Base-by-base conservation (phyloP, 2,888 invertebrate genomes). In the Crioceris asparagi region DNA sequence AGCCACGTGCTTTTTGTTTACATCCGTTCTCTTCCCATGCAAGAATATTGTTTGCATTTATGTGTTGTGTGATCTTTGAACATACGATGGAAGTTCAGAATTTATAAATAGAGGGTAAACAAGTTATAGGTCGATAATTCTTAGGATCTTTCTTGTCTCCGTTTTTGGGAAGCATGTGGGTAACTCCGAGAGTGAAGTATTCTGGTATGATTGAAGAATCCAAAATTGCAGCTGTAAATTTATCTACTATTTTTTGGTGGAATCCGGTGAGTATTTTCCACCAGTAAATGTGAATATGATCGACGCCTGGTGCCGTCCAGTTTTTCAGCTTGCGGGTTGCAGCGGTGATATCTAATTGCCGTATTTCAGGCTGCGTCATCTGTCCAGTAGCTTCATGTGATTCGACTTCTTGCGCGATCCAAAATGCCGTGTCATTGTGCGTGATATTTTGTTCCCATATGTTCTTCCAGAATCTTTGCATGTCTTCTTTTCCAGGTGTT, bases 21-120 rank as follows among this genome's bases (percentile, higher is more conserved):
- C 31, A 41, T 29, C 43, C 41, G n/a, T 34, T 41, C 35, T 45
- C 41, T 32, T 45, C 43, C 29, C 39, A 31, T 8, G 16, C 31
- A 26, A 5, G 14, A 15, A 36, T 12, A 27, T 14, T 14, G 12
- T 14, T 10, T 3, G 27, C 4, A n/a, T 27, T 27, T 11, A n/a
- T 15, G 15, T 12, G 14, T 27, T 6, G n/a, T 29, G 23, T 29
- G 5, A 29, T 29, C 11, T 12, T 18, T 21, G 11, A 25, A 12
- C 17, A 39, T 18, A 35, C 23, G 11, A 35, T 35, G 12, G 23
- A 23, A 14, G 35, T 39, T 23, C 29, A 39, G 14, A 39, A 4
- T 11, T 35, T 39, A 26, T 23, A 39, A 29, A 30, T 34, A 10
- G 23, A 10, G 23, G 29, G 29, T 11, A 34, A 15, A 17, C 35